Evolutionary conservation across 2,113 vertebrate genomes (phyloP), one percentile per base, ranked within the genome.

Genomic region (Phycodurus eques): DNA sequence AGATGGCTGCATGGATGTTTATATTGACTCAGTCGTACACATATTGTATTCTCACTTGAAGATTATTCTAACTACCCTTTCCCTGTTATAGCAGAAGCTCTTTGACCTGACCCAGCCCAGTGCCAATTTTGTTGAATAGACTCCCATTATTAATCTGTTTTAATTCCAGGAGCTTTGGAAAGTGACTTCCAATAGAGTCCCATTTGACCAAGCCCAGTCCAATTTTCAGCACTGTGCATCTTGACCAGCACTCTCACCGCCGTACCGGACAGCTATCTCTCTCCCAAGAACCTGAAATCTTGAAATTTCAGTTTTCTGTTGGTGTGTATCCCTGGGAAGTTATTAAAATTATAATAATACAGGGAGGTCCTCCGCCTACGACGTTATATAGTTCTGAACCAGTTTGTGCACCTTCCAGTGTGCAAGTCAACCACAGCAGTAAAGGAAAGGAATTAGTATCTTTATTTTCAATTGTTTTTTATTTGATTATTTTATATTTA

Each of bases 81-180:
- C 35, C n/a, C 8, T 43, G 19, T 64, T 43, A 1, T 64, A n/a
- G n/a, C 43, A 64, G 17, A 0, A n/a, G 10, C 12, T 14, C 4
- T 60, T 17, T 60, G 13, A 61, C 7, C 33, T 57, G 11, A 20
- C 1, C 53, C 20, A n/a, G 7, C 56, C 56, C 14, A 61, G 13
- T 61, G 17, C 15, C 31, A 17, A 35, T 0, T 65, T 72, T 72
- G 54, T 54, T 66, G 17, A 46, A 31, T 66, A 13, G 12, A 27
- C 22, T 47, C 22, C 44, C 14, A 65, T 22, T 20, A 53, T 71
- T 43, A 35, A 31, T 57, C 20, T 63, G 62, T 5, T 8, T 22
- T 60, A 44, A 63, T 42, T 79, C 6, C 59, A 88, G 86, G 86
- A 88, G 74, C 73, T 88, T 14, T 88, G 86, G 86, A 88, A 86